Conservation (phyloP, 2,797 vertebrate species). For the Phrynocephalus vlangalii region DNA sequence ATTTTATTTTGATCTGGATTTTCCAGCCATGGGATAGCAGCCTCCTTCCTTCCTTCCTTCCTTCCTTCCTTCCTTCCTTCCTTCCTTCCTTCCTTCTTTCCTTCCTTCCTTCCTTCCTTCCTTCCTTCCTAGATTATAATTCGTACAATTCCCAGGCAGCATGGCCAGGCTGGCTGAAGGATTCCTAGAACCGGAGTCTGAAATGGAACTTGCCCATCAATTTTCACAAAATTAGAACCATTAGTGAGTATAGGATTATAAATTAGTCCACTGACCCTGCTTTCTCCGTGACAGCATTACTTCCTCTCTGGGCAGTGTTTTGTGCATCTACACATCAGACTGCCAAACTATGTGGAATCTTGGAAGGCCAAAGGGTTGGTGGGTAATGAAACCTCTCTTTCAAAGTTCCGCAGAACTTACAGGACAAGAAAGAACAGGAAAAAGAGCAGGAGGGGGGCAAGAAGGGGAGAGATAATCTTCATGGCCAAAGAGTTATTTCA, state of each 20-base stretch:
- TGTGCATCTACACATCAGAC: background rate
- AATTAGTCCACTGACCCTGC: background rate
- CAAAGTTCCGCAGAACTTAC: too few relatives aligned
- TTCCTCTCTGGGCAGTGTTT: background rate
- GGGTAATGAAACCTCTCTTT: too few relatives aligned
- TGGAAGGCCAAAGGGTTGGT: background rate
- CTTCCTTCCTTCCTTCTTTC: background rate
- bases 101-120: background rate
- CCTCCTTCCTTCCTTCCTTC: background rate
- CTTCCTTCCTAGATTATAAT: background rate
- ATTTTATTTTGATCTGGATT: too few relatives aligned
- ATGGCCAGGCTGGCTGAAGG: too few relatives aligned
- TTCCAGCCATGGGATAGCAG: too few relatives aligned
- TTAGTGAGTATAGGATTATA: too few relatives aligned
- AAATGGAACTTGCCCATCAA: too few relatives aligned
- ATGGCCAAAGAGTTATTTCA: background rate
- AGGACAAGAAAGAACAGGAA: too few relatives aligned
- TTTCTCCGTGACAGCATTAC: background rate
- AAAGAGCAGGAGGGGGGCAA: too few relatives aligned
- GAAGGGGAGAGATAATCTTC: background rate
- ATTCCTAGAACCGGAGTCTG: too few relatives aligned
- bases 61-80: background rate
- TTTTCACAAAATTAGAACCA: too few relatives aligned
- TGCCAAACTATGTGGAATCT: background rate
- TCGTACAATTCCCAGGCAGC: too few relatives aligned